Conservation (phyloP, 2,888 invertebrate species). For the Rhamnusium bicolor region DNA sequence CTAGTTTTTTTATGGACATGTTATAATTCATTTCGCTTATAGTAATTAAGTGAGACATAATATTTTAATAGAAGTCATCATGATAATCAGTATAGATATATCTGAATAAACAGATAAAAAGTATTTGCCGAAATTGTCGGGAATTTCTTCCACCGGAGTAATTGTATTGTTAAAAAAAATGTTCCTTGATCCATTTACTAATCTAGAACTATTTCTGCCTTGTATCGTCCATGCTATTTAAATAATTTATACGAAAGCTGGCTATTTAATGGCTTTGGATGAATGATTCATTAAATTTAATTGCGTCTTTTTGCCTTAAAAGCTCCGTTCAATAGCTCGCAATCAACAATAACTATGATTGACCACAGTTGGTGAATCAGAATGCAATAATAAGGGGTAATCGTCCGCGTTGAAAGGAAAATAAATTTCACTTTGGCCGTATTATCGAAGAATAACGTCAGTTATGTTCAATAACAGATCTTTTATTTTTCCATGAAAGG, state of each 20-base stretch:
- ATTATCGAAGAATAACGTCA: not conserved
- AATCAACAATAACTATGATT: constrained; percentile 21
- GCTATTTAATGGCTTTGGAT: not conserved
- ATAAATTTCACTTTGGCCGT: not conserved
- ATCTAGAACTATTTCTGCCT: no score
- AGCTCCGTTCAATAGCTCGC: constrained; percentile 2
- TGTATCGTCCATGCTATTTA: not conserved
- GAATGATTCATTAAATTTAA: constrained; percentile 20
- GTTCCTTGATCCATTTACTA: no score
- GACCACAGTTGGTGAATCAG: constrained; percentile 28
- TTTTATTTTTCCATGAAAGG: not conserved
- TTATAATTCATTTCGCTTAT: no score
- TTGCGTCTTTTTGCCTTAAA: constrained; percentile 19
- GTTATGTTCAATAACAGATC: not conserved
- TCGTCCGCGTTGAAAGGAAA: constrained; percentile 7
- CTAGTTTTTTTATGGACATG: no score
- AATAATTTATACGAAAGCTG: not conserved
- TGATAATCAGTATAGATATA: no score
- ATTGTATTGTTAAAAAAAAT: no score
- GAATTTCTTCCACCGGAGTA: no score
- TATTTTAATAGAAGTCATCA: no score
- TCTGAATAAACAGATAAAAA: no score
- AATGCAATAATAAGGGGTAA: constrained; percentile 28
- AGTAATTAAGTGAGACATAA: no score
- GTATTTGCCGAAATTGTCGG: no score